Evolutionary conservation across 2,888 invertebrate genomes (phyloP).

Genomic region (Himalopsyche anomala): DNA sequence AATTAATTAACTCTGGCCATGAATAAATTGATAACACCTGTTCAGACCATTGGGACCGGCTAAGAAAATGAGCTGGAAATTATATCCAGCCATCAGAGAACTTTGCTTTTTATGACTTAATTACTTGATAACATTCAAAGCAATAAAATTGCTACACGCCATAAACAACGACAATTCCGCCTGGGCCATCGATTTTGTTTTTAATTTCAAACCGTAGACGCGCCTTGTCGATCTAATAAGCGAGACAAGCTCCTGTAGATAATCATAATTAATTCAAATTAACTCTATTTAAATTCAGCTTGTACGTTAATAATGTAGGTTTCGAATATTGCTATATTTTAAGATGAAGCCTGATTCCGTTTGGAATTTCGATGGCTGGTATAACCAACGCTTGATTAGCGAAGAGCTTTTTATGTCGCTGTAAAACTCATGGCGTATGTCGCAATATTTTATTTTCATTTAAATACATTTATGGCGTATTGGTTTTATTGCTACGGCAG

Average conservation of each 20-base stretch:
- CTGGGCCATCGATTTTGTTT: conserved; percentile 50
- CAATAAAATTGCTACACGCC: conserved; percentile 59
- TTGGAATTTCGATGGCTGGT: conserved; percentile 59
- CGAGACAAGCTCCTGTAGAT: conserved; percentile 59
- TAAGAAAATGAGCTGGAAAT: conserved; percentile 23
- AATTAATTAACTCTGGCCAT: background rate
- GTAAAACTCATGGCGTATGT: conserved; percentile 18
- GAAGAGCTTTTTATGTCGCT: conserved; percentile 50
- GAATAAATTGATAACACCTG: conserved; percentile 26
- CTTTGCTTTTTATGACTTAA: conserved; percentile 64
- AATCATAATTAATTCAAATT: conserved; percentile 61
- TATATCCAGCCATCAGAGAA: conserved; percentile 54
- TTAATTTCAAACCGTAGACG: conserved; percentile 44
- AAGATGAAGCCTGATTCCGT: conserved; percentile 13
- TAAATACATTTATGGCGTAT: conserved; percentile 14
- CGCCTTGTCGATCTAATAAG: conserved; percentile 53
- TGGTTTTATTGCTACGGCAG: background rate
- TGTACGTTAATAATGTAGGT: conserved; percentile 56
- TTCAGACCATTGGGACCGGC: background rate
- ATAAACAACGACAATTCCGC: conserved; percentile 58
- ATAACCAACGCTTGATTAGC: conserved; percentile 59
- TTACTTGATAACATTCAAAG: conserved; percentile 59
- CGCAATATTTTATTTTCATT: conserved; percentile 40
- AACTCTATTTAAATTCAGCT: conserved; percentile 64
- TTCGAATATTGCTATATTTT: conserved; percentile 53